Percentiles rank a stretch among this genome's conserved stretches.
phyloP scores from a whole-genome alignment of 37 sponge, comb jelly and placozoan species.

The Aplysina aerophoba region DNA sequence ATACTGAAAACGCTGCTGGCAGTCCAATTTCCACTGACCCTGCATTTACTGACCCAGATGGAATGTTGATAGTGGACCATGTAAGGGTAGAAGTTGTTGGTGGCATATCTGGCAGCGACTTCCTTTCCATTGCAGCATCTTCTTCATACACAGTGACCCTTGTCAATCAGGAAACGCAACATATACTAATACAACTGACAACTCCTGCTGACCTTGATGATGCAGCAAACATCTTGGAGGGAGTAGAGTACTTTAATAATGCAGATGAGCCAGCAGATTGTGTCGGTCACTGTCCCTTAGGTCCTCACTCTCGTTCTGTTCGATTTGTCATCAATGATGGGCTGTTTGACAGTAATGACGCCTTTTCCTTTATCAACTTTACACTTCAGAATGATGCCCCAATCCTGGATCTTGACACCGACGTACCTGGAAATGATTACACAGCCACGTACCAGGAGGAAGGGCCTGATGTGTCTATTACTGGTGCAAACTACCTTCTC shows the following conservation, averaged over 20 bases:
- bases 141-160: background rate
- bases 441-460: constrained; percentile 38
- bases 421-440: background rate
- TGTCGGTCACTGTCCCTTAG: constrained; percentile 18
- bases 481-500: background rate
- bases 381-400: constrained; percentile 64
- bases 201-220: constrained; percentile 21
- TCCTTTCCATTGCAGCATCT: constrained; percentile 24
- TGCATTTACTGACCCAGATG: constrained; percentile 58
- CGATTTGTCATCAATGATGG: constrained; percentile 53
- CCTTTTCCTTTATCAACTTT: constrained; percentile 39
- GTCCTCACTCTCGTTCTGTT: constrained; percentile 47
- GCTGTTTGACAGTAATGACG: constrained; percentile 37
- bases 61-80: background rate
- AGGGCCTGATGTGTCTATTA: constrained; percentile 29
- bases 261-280: constrained; percentile 18
- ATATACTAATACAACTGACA: constrained; percentile 21
- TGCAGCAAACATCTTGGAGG: constrained; percentile 29
- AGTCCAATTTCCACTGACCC: constrained; percentile 50
- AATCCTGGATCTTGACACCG: constrained; percentile 47
- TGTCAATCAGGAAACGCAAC: background rate
- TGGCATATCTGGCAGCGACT: constrained; percentile 25
- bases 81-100: constrained; percentile 20
- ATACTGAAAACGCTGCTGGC: constrained; percentile 46
- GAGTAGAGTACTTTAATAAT: constrained; percentile 58